Base-by-base conservation (phyloP, 2,888 invertebrate genomes). In the Julus scanicus region DNA sequence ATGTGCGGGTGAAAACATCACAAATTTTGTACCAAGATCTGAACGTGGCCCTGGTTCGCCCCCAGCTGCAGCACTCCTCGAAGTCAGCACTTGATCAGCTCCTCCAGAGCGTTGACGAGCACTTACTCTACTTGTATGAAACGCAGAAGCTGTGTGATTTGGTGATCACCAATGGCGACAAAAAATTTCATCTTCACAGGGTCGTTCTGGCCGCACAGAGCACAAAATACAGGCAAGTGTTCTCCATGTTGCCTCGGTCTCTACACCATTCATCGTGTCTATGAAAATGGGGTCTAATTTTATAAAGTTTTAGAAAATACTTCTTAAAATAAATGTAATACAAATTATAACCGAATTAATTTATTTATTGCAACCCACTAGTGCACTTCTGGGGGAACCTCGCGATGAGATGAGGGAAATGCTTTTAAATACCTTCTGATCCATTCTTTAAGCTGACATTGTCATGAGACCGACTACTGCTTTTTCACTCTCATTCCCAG, bases 21-120 rank as follows among this genome's bases (percentile, higher is more conserved):
- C 39, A 84, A 39, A 84, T 84, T 84, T 84, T 84, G n/a, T 84
- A 84, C n/a, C 37, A 84, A 15, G 84, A 84, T n/a, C 17, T 40
- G 2, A 84, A 17, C n/a, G 44, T 84, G 17, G 84, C 84, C 17
- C 17, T 84, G 17, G 84, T 84, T 6, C 39, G 84, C 4, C 84
- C 84, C 5, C 40, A 37, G 8, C 15, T 15, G 8, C 39, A 84
- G 39, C 84, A 37, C 11, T 37, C 84, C 3, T 40, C 39, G 17
- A 39, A 3, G 5, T 84, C 84, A 9, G 13, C 49, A 6, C 40
- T n/a, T 11, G 86, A 86, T 20, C 13, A 49, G 9, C 49, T 86
- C 5, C 37, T 86, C 3, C 86, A 15, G 4, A 86, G 20, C 6
- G 37, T 86, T 13, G 53, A 86, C 49, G 86, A 86, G 17, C 86